Conservation (phyloP, 1,140 invertebrate species). For the Acromyrmex charruanus region DNA sequence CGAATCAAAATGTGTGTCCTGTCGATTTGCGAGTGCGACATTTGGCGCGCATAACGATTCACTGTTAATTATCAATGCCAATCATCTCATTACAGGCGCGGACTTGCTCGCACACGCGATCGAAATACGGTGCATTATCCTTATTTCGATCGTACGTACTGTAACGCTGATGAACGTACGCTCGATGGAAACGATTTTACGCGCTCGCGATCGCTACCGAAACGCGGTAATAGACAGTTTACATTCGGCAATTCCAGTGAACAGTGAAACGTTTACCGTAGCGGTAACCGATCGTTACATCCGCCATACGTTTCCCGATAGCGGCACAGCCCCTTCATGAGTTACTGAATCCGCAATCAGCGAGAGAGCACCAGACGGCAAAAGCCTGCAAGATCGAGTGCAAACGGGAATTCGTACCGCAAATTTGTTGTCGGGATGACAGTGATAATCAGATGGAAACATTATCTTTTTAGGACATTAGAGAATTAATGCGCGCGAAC, state of each 20-base stretch:
- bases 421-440: background rate
- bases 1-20: background rate
- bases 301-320: slow-evolving; percentile 65
- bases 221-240: slow-evolving; percentile 73
- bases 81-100: slow-evolving; percentile 17
- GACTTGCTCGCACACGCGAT: background rate
- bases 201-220: slow-evolving; percentile 38
- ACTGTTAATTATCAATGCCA: slow-evolving; percentile 30
- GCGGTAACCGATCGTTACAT: slow-evolving; percentile 72
- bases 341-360: slow-evolving; percentile 67
- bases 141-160: slow-evolving; percentile 30
- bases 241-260: slow-evolving; percentile 71
- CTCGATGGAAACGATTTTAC: slow-evolving; percentile 54
- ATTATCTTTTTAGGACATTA: background rate
- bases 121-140: slow-evolving; percentile 24
- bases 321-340: slow-evolving; percentile 50
- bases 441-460: background rate
- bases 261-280: slow-evolving; percentile 70
- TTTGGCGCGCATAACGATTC: background rate
- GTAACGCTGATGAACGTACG: slow-evolving; percentile 65
- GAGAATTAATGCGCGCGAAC: background rate
- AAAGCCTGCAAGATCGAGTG: background rate
- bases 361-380: background rate
- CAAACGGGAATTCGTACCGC: background rate
- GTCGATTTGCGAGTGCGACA: background rate